phyloP scores from a whole-genome alignment of 2,797 vertebrate genomes.

The Eurystomus glaucurus region DNA sequence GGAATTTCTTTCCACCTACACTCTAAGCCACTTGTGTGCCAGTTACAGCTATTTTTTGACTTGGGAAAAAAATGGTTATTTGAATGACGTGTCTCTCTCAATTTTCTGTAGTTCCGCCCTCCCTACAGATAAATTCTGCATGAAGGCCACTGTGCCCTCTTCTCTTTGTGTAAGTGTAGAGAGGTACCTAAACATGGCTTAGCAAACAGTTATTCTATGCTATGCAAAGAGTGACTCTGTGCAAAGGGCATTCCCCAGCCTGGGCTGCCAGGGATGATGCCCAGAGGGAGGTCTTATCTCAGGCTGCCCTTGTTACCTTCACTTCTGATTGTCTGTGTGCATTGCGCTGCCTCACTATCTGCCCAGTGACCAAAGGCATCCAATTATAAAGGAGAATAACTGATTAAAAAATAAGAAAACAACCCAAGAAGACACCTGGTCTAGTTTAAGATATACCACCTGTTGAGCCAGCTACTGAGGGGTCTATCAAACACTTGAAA shows the following conservation, averaged over 20 bases:
- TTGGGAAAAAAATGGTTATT: not conserved
- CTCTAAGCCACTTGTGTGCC: not conserved
- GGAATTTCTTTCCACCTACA: not conserved
- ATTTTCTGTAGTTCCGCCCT: not conserved
- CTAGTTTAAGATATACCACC: not conserved
- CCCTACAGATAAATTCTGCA: not conserved
- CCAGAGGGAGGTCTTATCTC: slow-evolving; percentile 37
- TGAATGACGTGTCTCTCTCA: not conserved
- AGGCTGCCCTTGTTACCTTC: not conserved
- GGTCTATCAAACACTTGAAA: not conserved
- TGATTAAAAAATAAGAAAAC: not conserved
- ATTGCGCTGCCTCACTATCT: not conserved
- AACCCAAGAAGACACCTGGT: not conserved
- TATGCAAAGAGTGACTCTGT: slow-evolving; percentile 58
- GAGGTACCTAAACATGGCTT: slow-evolving; percentile 29
- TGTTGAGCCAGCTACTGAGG: not conserved
- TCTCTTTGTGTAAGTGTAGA: not conserved
- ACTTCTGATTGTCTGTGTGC: not conserved
- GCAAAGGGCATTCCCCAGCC: slow-evolving; percentile 35
- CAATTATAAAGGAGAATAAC: not conserved
- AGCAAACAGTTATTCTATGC: slow-evolving; percentile 71
- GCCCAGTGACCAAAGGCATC: slow-evolving; percentile 47
- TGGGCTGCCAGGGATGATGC: not conserved
- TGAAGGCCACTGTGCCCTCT: slow-evolving; percentile 28
- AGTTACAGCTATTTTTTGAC: slow-evolving; percentile 14